These are phyloP conservation scores for Rhabditoides inermis DNA, from an alignment of 2,888 invertebrate species.

Conservation along the genomic window DNA sequence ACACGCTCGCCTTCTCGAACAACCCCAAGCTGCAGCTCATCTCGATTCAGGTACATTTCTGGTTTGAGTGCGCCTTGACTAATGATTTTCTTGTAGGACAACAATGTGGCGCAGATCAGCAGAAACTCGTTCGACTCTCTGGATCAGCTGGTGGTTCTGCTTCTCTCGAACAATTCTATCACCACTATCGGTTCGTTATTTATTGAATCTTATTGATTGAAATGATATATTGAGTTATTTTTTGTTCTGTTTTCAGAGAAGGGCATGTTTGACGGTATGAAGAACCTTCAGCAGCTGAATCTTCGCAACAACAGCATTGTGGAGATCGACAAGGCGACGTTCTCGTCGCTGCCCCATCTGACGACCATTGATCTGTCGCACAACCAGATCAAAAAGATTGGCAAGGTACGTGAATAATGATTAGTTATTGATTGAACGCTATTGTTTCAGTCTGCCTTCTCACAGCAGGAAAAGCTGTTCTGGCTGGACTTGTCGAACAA, in stretches of 20 bases:
- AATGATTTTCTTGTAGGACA: constrained; percentile 18
- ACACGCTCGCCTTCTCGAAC: constrained; percentile 72
- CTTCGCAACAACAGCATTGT: constrained; percentile 37
- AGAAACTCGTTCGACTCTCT: constrained; percentile 52
- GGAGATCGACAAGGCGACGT: constrained; percentile 22
- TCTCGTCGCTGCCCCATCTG: constrained; percentile 34
- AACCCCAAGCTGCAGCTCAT: constrained; percentile 65
- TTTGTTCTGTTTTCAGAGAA: constrained; percentile 34
- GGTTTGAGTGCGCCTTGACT: neutral
- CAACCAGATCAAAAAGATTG: constrained; percentile 72
- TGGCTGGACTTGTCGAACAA: constrained; percentile 49
- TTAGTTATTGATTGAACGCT: no score
- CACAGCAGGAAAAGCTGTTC: constrained; percentile 29
- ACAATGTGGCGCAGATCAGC: constrained; percentile 40
- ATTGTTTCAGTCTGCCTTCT: constrained; percentile 30
- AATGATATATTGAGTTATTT: no score
- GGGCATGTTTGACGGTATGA: constrained; percentile 60
- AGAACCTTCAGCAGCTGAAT: constrained; percentile 59
- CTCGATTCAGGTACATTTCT: constrained; percentile 60
- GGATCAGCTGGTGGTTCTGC: constrained; percentile 66
- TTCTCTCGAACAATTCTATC: constrained; percentile 72
- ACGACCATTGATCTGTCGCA: constrained; percentile 38
- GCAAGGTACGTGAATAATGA: constrained; percentile 54
- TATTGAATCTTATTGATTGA: neutral
- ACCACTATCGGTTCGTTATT: constrained; percentile 60